Evolutionary conservation across 2,888 invertebrate genomes (phyloP).

Genomic region (Ctena decussata): DNA sequence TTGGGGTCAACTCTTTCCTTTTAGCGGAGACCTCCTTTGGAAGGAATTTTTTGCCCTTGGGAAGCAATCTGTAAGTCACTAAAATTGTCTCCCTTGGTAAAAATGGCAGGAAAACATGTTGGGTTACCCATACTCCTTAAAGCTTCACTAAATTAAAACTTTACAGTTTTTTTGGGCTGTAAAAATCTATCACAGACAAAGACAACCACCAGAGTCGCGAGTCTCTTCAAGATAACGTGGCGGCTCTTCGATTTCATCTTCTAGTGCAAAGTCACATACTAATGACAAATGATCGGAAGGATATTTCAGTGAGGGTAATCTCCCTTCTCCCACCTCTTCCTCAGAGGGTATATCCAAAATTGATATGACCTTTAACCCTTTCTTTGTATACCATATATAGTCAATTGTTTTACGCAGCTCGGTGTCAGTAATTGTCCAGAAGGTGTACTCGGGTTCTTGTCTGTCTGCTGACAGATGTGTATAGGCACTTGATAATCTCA

Average conservation of each 20-base stretch:
- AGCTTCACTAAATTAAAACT: too few species aligned
- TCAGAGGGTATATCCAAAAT: slow-evolving; percentile 90
- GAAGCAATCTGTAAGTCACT: too few species aligned
- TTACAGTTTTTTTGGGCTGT: too few species aligned
- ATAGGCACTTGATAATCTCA: slow-evolving; percentile 85
- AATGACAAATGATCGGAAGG: slow-evolving; percentile 93
- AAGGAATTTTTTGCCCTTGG: too few species aligned
- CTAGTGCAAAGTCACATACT: slow-evolving; percentile 83
- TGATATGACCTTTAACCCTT: slow-evolving; percentile 89
- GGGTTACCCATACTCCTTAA: too few species aligned
- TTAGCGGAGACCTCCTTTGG: too few species aligned
- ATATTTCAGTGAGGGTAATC: slow-evolving; percentile 91
- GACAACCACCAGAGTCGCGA: too few species aligned
- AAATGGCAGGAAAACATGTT: too few species aligned
- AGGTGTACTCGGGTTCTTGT: slow-evolving; percentile 91
- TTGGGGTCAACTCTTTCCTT: too few species aligned
- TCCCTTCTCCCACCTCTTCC: slow-evolving; percentile 90
- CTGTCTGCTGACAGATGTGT: slow-evolving; percentile 78
- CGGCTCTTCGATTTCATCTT: background rate
- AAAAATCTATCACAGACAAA: too few species aligned
- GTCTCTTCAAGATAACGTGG: background rate
- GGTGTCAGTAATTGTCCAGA: slow-evolving; percentile 90
- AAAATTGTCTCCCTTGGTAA: too few species aligned
- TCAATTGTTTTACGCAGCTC: slow-evolving; percentile 92
- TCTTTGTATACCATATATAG: slow-evolving; percentile 88